phyloP scores from a whole-genome alignment of 1,140 invertebrate species.

The Eumeta japonica region DNA sequence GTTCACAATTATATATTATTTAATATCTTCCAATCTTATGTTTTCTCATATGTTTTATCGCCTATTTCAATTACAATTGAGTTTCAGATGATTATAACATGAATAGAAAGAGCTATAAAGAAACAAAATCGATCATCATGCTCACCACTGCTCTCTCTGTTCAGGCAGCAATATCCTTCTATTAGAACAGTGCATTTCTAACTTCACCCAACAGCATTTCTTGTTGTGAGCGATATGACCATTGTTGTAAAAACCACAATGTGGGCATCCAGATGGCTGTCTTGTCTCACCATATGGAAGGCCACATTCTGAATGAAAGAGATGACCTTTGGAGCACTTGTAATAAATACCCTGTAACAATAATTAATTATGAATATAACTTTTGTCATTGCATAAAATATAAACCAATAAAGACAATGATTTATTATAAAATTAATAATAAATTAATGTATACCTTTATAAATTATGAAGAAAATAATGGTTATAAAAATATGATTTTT shows the following conservation, averaged over 20 bases:
- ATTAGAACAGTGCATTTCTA: slow-evolving; percentile 34
- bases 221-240: slow-evolving; percentile 44
- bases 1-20: too few species aligned
- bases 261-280: slow-evolving; percentile 63
- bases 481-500: too few species aligned
- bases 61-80: too few species aligned
- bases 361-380: too few species aligned
- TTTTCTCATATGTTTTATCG: too few species aligned
- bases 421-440: too few species aligned
- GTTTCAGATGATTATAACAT: too few species aligned
- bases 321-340: slow-evolving; percentile 68
- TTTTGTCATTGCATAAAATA: neutral
- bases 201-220: slow-evolving; percentile 20
- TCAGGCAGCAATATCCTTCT: slow-evolving; percentile 38
- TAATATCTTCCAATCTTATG: too few species aligned
- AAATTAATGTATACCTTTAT: too few species aligned
- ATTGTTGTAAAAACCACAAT: slow-evolving; percentile 68
- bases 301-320: slow-evolving; percentile 75
- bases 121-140: slow-evolving; percentile 1
- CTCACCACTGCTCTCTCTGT: slow-evolving; percentile 35
- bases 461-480: too few species aligned
- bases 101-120: too few species aligned
- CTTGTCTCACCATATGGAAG: slow-evolving; percentile 31
- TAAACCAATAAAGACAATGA: too few species aligned
- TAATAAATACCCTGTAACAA: slow-evolving; percentile 69